Evolutionary conservation across 2,888 invertebrate genomes (phyloP).

Genomic region (Heliconius sara): DNA sequence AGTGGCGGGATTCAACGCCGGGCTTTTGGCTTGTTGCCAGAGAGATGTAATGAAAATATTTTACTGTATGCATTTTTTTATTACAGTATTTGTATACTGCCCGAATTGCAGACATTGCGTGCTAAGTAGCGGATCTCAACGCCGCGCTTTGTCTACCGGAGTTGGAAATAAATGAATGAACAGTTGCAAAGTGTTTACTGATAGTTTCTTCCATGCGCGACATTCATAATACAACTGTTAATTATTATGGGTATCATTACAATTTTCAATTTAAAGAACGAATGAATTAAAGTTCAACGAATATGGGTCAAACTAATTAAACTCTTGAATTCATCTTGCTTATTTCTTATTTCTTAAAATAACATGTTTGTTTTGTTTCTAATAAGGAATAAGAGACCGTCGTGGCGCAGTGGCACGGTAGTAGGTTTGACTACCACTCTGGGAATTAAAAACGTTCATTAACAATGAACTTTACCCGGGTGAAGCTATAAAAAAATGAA

Average conservation of each 20-base stretch:
- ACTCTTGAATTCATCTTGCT: constrained; percentile 38
- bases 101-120: background rate
- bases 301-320: constrained; percentile 46
- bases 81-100: too few relatives aligned
- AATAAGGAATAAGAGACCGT: background rate
- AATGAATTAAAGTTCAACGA: constrained; percentile 36
- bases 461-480: too few relatives aligned
- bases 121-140: background rate
- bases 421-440: background rate
- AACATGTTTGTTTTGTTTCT: background rate
- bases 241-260: constrained; percentile 27
- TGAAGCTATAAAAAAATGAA: too few relatives aligned
- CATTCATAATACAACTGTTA: constrained; percentile 16
- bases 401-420: background rate
- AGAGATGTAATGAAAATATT: too few relatives aligned
- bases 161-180: background rate
- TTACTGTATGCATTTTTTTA: too few relatives aligned
- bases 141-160: background rate
- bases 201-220: background rate
- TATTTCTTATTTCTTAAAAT: constrained; percentile 29
- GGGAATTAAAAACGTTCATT: background rate
- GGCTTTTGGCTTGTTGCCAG: too few relatives aligned
- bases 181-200: background rate
- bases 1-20: too few relatives aligned
- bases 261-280: constrained; percentile 35